Evolutionary conservation across 1,140 invertebrate genomes (phyloP).

Genomic region (Rhopalosiphum padi): DNA sequence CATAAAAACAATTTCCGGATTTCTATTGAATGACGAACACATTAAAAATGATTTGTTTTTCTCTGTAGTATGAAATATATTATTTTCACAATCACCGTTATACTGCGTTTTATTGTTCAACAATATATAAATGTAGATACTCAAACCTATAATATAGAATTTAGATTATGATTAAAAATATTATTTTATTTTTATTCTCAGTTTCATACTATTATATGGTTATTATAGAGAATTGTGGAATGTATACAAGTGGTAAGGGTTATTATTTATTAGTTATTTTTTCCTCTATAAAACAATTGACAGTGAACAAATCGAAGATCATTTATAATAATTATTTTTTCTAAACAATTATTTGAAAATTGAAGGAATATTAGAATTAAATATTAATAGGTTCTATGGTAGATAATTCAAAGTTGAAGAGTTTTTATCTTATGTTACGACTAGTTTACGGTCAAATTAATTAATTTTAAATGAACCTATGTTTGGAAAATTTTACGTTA

Average conservation of each 20-base stretch:
- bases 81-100: constrained; percentile 20
- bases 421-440: not conserved
- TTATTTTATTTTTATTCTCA: not conserved
- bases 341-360: not conserved
- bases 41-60: constrained; percentile 13
- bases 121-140: not conserved
- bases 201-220: not conserved
- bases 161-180: constrained; percentile 3
- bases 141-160: not conserved
- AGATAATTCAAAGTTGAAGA: not conserved
- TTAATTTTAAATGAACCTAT: not conserved
- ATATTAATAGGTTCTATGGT: not conserved
- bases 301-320: not conserved
- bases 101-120: not conserved
- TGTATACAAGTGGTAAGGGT: not conserved
- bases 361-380: not conserved
- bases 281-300: not conserved
- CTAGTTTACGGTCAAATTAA: not conserved
- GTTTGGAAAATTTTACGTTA: not conserved
- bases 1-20: constrained; percentile 48
- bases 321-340: not conserved
- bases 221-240: not conserved
- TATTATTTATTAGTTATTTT: not conserved
- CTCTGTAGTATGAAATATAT: not conserved
- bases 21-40: constrained; percentile 26